Base-by-base conservation (phyloP, 2,888 invertebrate genomes). In the Apodemia hepburni region DNA sequence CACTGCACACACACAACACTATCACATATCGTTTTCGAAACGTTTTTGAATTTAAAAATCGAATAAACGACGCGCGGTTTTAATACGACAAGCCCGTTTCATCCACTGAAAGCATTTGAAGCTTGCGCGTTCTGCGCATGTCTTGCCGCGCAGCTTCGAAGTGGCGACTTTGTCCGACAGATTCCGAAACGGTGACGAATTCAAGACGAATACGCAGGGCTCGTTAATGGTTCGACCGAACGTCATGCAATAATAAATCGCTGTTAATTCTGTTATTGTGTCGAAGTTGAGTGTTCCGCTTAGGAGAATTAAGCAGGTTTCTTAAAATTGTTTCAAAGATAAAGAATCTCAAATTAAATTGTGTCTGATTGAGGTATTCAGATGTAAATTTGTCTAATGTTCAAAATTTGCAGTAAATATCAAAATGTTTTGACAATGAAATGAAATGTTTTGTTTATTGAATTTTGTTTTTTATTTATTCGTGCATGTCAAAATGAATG, bases 201-300 rank as follows among this genome's bases (percentile, higher is more conserved):
- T 51, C 67, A 73, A 78, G 81, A 79, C 81, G 82, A 82, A 80
- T 79, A 75, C 75, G 76, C 79, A 77, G 74, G 77, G 70, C 84
- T 85, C 83, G 87, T 87, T 87, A 85, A 80, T 79, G 76, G 79
- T 75, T 77, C 75, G 77, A 73, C 75, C 69, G 79, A 77, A 82
- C 76, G 80, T 79, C 80, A 78, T 76, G 75, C 76, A 68, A 71
- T 76, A 78, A 85, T 87, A 87, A 88, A 86, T 87, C 84, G 84
- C 75, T 74, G 84, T 84, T 86, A 85, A 87, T 87, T 85, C 80
- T 80, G 81, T 83, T 84, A 86, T 85, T 84, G 81, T 82, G 77
- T 77, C 69, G 64, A 76, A 83, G 65, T 69, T 65, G 63, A 62
- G 62, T 58, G 58, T 62, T 62, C 58, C 58, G 58, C 49, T 62